phyloP scores from a whole-genome alignment of 2,888 invertebrate species.

The Toxonevra muliebris region DNA sequence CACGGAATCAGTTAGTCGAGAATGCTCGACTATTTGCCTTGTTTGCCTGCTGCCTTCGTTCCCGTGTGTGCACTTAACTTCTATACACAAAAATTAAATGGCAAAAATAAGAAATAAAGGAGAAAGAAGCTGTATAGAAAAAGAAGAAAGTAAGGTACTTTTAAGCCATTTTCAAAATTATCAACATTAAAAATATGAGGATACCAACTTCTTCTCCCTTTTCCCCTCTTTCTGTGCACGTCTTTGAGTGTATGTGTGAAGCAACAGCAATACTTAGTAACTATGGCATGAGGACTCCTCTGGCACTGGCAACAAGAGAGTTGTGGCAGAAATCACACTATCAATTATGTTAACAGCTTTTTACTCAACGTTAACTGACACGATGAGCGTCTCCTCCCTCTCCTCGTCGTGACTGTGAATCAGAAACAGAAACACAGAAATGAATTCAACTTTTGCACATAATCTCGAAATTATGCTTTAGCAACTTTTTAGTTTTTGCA shows the following conservation, averaged over 20 bases:
- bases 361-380: slow-evolving; percentile 26
- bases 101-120: not conserved
- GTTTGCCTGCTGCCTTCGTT: not conserved
- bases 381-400: slow-evolving; percentile 13
- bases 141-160: slow-evolving; percentile 22
- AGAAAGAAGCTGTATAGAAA: slow-evolving; percentile 3
- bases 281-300: not conserved
- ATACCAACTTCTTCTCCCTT: not conserved
- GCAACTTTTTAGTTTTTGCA: not conserved
- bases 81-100: not conserved
- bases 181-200: slow-evolving; percentile 21
- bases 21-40: not conserved
- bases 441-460: slow-evolving; percentile 5
- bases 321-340: slow-evolving; percentile 10
- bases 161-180: slow-evolving; percentile 28
- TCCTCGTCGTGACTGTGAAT: not conserved
- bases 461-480: slow-evolving; percentile 21
- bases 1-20: not conserved
- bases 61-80: slow-evolving; percentile 27
- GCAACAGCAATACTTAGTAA: not conserved
- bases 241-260: not conserved
- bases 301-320: not conserved
- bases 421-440: not conserved
- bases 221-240: not conserved
- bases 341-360: slow-evolving; percentile 34